Conservation (phyloP, 1,140 invertebrate genomes). For the Polypedilum vanderplanki region DNA sequence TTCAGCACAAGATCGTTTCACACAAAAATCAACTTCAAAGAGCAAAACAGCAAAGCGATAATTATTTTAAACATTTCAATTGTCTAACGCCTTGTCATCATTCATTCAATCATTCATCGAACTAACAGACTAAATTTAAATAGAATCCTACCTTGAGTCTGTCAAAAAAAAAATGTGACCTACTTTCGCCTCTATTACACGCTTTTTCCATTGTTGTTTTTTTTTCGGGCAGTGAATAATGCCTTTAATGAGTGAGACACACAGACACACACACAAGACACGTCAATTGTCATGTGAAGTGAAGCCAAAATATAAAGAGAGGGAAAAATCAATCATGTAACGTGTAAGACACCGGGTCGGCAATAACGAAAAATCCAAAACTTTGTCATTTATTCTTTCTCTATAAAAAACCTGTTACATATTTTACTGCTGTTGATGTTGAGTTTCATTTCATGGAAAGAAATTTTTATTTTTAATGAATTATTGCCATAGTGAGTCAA, state of each 20-base stretch:
- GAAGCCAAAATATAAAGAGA: background rate
- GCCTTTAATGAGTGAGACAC: background rate
- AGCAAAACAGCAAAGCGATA: background rate
- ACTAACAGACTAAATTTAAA: background rate
- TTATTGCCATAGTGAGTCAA: no score
- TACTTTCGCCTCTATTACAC: background rate
- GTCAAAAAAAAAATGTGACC: background rate
- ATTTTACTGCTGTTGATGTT: no score
- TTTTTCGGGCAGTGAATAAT: background rate
- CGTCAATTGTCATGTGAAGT: background rate
- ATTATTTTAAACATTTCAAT: background rate
- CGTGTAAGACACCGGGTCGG: slow-evolving; percentile 1
- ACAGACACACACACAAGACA: background rate
- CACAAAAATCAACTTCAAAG: no score
- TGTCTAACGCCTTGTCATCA: background rate
- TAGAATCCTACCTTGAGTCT: slow-evolving; percentile 10
- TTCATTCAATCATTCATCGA: slow-evolving; percentile 4
- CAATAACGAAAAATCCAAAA: background rate
- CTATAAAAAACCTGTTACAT: no score
- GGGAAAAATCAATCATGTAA: slow-evolving; percentile 13
- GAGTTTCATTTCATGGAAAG: no score
- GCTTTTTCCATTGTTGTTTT: background rate
- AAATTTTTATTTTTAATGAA: no score
- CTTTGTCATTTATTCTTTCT: no score
- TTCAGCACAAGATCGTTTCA: no score